Percentiles rank a stretch among this genome's conserved stretches.
Evolutionary conservation across 2,113 vertebrate genomes (phyloP).

Genomic region (Mola mola): DNA sequence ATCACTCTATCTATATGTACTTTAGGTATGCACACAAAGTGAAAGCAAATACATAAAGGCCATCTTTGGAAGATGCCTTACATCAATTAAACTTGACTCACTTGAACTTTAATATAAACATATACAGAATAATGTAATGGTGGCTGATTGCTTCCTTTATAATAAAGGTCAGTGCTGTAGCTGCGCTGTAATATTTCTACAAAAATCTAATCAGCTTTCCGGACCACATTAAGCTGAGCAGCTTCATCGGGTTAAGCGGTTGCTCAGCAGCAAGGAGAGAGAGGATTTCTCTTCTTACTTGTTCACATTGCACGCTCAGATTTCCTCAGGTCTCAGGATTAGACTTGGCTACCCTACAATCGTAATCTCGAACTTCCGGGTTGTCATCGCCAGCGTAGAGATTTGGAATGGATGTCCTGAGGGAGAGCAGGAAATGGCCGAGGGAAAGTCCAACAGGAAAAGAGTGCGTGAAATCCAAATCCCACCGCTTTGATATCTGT

Average conservation of each 20-base stretch:
- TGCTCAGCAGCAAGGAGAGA: not conserved
- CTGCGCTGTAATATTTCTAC: not conserved
- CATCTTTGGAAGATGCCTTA: not conserved
- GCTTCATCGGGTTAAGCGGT: not conserved
- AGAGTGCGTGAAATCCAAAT: constrained; percentile 41
- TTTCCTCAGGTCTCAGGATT: constrained; percentile 4
- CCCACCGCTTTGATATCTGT: constrained; percentile 54
- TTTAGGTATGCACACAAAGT: not conserved
- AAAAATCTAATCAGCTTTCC: not conserved
- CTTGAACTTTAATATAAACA: not conserved
- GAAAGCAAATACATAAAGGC: too few species aligned
- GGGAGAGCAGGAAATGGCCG: constrained; percentile 18
- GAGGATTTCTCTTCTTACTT: not conserved
- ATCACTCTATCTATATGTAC: not conserved
- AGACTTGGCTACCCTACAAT: not conserved
- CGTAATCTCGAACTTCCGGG: constrained; percentile 1
- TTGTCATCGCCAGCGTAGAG: constrained; percentile 7
- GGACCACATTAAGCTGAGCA: too few species aligned
- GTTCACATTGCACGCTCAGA: not conserved
- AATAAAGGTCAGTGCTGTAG: not conserved
- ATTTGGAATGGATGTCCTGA: constrained; percentile 12
- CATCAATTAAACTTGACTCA: not conserved
- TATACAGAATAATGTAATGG: not conserved
- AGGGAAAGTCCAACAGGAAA: constrained; percentile 10
- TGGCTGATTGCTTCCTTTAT: not conserved